Percentiles rank a stretch among this genome's conserved stretches.
phyloP scores from a whole-genome alignment of 2,888 invertebrate species.

The Omphaloscelis lunosa region DNA sequence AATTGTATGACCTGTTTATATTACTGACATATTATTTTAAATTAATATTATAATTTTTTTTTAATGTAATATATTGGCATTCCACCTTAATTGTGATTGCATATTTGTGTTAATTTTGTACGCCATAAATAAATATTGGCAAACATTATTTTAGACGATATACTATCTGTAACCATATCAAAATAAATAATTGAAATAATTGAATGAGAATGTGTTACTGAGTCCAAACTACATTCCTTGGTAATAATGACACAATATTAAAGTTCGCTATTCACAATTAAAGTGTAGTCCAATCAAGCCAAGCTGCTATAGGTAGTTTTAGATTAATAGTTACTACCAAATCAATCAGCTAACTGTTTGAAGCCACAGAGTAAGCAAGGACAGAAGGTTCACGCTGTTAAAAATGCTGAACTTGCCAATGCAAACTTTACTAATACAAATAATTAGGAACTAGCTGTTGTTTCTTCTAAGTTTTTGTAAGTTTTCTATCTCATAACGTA shows the following conservation, averaged over 20 bases:
- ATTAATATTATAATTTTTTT: no score
- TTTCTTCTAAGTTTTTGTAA: no score
- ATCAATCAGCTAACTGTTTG: conserved; percentile 24
- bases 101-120: no score
- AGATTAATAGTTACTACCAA: conserved; percentile 30
- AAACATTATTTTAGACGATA: no score
- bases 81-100: no score
- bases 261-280: conserved; percentile 8
- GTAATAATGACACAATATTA: background rate
- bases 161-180: no score
- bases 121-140: no score
- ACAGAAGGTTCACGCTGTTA: background rate
- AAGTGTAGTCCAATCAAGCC: conserved; percentile 24
- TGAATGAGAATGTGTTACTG: background rate
- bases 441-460: background rate
- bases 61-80: no score
- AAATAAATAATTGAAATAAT: no score
- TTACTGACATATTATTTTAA: no score
- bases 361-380: background rate
- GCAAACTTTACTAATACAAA: background rate
- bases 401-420: background rate
- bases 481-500: no score
- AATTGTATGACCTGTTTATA: no score
- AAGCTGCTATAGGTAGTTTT: conserved; percentile 41
- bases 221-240: conserved; percentile 8